Base-by-base conservation (phyloP, 2,888 invertebrate species). In the Scrobipalpa atriplicella region DNA sequence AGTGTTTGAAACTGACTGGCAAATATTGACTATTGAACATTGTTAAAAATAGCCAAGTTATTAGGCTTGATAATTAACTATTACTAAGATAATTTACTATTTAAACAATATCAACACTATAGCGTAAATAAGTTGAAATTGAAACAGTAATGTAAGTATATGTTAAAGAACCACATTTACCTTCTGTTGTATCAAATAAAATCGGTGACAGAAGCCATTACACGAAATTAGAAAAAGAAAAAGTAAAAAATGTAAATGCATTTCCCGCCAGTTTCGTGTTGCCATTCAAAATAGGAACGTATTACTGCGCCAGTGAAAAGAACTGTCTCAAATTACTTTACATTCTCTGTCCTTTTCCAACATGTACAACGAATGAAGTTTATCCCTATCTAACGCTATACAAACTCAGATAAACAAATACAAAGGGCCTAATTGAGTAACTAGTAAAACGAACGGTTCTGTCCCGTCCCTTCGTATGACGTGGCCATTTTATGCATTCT, bases 371-470 rank as follows among this genome's bases (percentile, higher is more conserved):
- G 54, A 54, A 60, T 58, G 84, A 81, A 74, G 61, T 73, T 68
- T 70, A 65, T 89, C 86, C 69, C 80, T 75, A 72, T 90, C 83
- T 72, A 69, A 73, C 78, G 82, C 88, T 91, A 87, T 87, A 90
- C 89, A 91, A 92, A 92, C 91, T 92, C 89, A 89, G 89, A 92
- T 92, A 92, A 93, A 92, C 92, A 93, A 92, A 93, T 89, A 93
- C 93, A 93, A 92, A 93, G 92, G 91, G 91, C 91, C 93, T 93
- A 93, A 93, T 93, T 93, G 93, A 93, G 92, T 93, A 92, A 93
- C 91, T 92, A 92, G 92, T 91, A 91, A 90, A 92, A 89, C 89
- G 91, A 89, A 89, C 90, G 87, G 86, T 86, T 87, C 85, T 83
- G 86, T 85, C 80, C 84, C 87, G 88, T 90, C 91, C 91, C 91